Evolutionary conservation across 1,140 invertebrate genomes (phyloP), one percentile per base, ranked within the genome.

Genomic region (Caerostris darwini): DNA sequence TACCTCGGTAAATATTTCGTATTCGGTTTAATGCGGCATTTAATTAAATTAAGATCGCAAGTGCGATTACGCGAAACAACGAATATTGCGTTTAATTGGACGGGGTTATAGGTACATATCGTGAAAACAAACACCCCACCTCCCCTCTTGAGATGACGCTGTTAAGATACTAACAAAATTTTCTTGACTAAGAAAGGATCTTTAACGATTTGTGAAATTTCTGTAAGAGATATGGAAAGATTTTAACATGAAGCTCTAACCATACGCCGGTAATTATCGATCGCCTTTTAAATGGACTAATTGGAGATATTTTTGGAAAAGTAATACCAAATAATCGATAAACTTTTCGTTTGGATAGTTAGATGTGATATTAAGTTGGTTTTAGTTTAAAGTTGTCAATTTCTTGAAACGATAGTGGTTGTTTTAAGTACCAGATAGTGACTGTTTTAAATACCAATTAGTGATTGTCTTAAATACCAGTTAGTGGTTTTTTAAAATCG

Each of bases 1-100:
- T 58, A 34, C 34, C n/a, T 58, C n/a, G 19, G 12, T 69, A 77
- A 77, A 67, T 90, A 81, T 90, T 90, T 90, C 71, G 56, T 82
- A 90, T 90, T 90, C 71, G 50, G 89, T 90, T 90, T 87, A 69
- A 90, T 90, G 87, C 87, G 12, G 87, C 67, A 57, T 90, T 90
- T 90, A 90, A 90, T 90, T 90, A 90, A 90, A 90, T 90, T 90
- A 90, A 90, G 89, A 90, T 90, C 89, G 10, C 71, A 81, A 58
- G 64, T 8, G 64, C 50, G 64, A 71, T 90, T 71, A 90, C 58
- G 19, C 71, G 50, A 12, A 69, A 7, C 54, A 90, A 90, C 34
- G 89, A 90, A 90, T 90, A 90, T 71, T 69, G 89, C 58, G 89
- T 82, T 90, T 90, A 90, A 90, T 90, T 90, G 71, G 89, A 81